These are phyloP conservation scores for sheep (Ovis aries) DNA, from an alignment of 2,113 vertebrate species.

Conservation along the genomic window ARS-UI_Ramb_v3.0 NC_056080.1:103838001-103838500, in stretches of 20 bases:
- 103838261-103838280: background rate
- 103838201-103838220: constrained; percentile 44
- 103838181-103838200: background rate
- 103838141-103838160: background rate
- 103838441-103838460: too few species aligned
- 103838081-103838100: background rate
- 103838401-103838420: too few species aligned
- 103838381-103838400: too few species aligned
- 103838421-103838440: too few species aligned
- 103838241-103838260: constrained; percentile 25
- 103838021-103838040: background rate
- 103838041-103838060: background rate
- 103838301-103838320: background rate
- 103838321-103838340: constrained; percentile 1
- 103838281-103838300: constrained; percentile 24
- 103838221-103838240: background rate
- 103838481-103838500: too few species aligned
- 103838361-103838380: constrained; percentile 17
- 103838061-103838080: background rate
- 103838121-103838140: background rate
- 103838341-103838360: background rate
- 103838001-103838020: background rate
- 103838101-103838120: background rate
- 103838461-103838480: too few species aligned
- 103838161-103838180: background rate